Percentiles rank a stretch among this genome's conserved stretches.
phyloP scores from a whole-genome alignment of 2,797 vertebrate genomes.

The Malacoraja senta region DNA sequence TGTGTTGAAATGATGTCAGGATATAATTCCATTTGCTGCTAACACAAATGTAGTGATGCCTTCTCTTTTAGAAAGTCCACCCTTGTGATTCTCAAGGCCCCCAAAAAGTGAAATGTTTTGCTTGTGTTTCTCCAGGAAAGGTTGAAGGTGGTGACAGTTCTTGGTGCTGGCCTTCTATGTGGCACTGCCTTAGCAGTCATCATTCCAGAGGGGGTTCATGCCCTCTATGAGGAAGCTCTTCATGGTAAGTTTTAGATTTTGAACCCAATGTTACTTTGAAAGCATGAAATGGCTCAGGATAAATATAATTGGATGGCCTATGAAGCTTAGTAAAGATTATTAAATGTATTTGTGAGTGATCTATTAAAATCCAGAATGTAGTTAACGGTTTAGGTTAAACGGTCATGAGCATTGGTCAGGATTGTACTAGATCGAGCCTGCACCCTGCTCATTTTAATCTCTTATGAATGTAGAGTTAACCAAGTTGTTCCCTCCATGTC shows the following conservation, averaged over 20 bases:
- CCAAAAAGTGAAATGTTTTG: neutral
- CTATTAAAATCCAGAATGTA: too few species aligned
- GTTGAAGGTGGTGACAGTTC: slow-evolving; percentile 87
- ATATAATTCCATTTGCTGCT: neutral
- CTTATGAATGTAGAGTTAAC: too few species aligned
- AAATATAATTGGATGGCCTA: neutral
- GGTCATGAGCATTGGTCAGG: too few species aligned
- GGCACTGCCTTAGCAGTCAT: slow-evolving; percentile 94
- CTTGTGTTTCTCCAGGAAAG: slow-evolving; percentile 66
- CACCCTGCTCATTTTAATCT: too few species aligned
- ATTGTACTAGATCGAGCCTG: too few species aligned
- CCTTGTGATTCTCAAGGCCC: too few species aligned
- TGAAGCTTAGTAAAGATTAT: neutral
- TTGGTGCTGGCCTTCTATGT: slow-evolving; percentile 92
- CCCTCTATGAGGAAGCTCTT: slow-evolving; percentile 89
- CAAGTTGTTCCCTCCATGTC: too few species aligned
- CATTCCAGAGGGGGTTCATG: slow-evolving; percentile 94
- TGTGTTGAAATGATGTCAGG: neutral
- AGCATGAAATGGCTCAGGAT: neutral
- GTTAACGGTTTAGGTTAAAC: too few species aligned
- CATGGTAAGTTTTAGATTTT: slow-evolving; percentile 65
- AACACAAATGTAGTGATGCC: neutral
- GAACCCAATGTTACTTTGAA: neutral
- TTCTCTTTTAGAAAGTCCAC: too few species aligned
- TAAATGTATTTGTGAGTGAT: too few species aligned